Percentiles rank a stretch among this genome's conserved stretches.
These are phyloP conservation scores for Plemyria rubiginata DNA, from an alignment of 2,888 invertebrate species.

Conservation along the genomic window DNA sequence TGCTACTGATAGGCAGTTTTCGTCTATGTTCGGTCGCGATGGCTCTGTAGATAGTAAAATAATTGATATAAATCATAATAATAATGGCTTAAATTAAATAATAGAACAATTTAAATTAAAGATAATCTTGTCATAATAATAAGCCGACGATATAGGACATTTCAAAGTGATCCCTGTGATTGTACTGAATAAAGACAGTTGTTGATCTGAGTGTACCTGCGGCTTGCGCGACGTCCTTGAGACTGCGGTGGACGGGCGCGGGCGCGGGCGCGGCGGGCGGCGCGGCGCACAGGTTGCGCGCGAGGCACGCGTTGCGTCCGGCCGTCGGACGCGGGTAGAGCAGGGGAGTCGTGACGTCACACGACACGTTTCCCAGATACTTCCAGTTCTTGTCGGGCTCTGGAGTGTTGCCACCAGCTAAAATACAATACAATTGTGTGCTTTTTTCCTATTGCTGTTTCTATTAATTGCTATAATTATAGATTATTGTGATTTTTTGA, in stretches of 20 bases:
- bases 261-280: slow-evolving; percentile 45
- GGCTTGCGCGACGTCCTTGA: slow-evolving; percentile 80
- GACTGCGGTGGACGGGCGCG: slow-evolving; percentile 86
- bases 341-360: slow-evolving; percentile 82
- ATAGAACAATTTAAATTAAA: too few species aligned
- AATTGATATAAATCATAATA: background rate
- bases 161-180: too few species aligned
- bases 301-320: slow-evolving; percentile 89
- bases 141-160: too few species aligned
- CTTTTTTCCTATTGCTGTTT: too few species aligned
- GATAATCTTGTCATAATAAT: too few species aligned
- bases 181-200: too few species aligned
- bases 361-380: slow-evolving; percentile 52
- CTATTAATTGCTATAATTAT: too few species aligned
- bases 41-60: slow-evolving; percentile 15
- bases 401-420: slow-evolving; percentile 47
- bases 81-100: too few species aligned
- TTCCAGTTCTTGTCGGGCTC: slow-evolving; percentile 74
- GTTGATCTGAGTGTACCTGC: too few species aligned
- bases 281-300: slow-evolving; percentile 75
- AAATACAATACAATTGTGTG: slow-evolving; percentile 38
- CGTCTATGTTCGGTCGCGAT: slow-evolving; percentile 53
- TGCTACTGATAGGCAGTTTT: slow-evolving; percentile 72
- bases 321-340: slow-evolving; percentile 78
- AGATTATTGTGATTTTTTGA: too few species aligned